Evolutionary conservation across 2,888 invertebrate species (phyloP).

Genomic region (Aspidapion aeneum): DNA sequence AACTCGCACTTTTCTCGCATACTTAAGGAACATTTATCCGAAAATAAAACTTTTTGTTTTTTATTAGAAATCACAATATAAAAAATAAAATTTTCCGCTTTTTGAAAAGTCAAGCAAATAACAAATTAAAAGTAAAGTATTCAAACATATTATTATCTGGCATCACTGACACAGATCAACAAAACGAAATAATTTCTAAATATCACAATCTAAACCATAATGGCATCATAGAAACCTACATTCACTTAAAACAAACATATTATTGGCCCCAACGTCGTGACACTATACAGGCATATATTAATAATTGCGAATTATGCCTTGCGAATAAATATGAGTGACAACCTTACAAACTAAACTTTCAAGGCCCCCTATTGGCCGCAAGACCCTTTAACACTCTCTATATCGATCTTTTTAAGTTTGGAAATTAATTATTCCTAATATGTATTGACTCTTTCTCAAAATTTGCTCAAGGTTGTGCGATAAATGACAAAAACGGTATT

Average conservation of each 20-base stretch:
- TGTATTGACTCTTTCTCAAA: constrained; percentile 17
- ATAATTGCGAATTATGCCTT: constrained; percentile 1
- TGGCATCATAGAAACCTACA: constrained; percentile 7
- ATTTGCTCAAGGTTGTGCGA: constrained; percentile 14
- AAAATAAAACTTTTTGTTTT: neutral
- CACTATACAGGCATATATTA: neutral
- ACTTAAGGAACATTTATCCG: neutral
- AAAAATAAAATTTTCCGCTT: neutral
- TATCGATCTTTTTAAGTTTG: constrained; percentile 11
- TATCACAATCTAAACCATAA: constrained; percentile 7
- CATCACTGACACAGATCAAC: neutral
- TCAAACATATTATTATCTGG: neutral
- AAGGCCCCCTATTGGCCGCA: constrained; percentile 11
- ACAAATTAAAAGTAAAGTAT: neutral
- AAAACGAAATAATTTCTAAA: neutral
- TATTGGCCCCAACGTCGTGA: constrained; percentile 6
- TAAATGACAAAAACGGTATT: constrained; percentile 13
- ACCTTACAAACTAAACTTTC: constrained; percentile 7
- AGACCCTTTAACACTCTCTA: constrained; percentile 11
- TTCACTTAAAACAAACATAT: constrained; percentile 9
- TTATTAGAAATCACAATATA: neutral
- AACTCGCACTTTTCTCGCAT: no score
- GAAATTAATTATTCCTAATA: constrained; percentile 8
- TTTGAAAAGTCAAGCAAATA: neutral
- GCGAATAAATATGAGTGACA: constrained; percentile 8